Conservation (phyloP, 1,140 invertebrate genomes). For the Drosophila ohnishii region DNA sequence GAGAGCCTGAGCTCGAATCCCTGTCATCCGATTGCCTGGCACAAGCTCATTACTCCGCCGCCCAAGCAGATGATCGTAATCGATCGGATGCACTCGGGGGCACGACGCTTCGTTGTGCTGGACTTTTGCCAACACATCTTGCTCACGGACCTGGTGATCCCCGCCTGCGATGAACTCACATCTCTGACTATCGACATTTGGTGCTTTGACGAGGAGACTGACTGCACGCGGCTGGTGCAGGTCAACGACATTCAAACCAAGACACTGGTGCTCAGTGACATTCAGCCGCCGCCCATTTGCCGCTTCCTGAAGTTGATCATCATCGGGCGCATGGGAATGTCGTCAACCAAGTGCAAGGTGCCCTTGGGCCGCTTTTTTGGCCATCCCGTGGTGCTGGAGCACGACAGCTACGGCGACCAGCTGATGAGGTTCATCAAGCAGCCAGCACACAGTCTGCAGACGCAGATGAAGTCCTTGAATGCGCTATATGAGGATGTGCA, state of each 20-base stretch:
- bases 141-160: slow-evolving; percentile 93
- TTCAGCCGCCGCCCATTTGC: slow-evolving; percentile 94
- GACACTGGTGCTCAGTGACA: slow-evolving; percentile 92
- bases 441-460: slow-evolving; percentile 54
- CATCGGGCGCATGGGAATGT: slow-evolving; percentile 95
- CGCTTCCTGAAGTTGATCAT: slow-evolving; percentile 95
- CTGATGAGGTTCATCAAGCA: slow-evolving; percentile 71
- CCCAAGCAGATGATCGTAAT: slow-evolving; percentile 94
- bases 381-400: slow-evolving; percentile 90
- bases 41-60: slow-evolving; percentile 89
- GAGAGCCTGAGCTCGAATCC: slow-evolving; percentile 58
- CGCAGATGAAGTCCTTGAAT: slow-evolving; percentile 76
- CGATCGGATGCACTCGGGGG: slow-evolving; percentile 95
- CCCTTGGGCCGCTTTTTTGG: slow-evolving; percentile 96
- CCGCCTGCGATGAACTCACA: slow-evolving; percentile 92
- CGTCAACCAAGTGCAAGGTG: slow-evolving; percentile 93
- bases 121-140: slow-evolving; percentile 94
- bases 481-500: slow-evolving; percentile 90
- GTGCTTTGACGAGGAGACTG: slow-evolving; percentile 92
- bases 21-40: slow-evolving; percentile 86
- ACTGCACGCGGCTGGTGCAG: slow-evolving; percentile 92
- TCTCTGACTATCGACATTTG: slow-evolving; percentile 95
- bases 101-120: slow-evolving; percentile 92
- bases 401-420: slow-evolving; percentile 86
- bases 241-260: slow-evolving; percentile 92